phyloP scores from a whole-genome alignment of 35 echinoderm and acorn worm genomes.

The Apostichopus japonicus region DNA sequence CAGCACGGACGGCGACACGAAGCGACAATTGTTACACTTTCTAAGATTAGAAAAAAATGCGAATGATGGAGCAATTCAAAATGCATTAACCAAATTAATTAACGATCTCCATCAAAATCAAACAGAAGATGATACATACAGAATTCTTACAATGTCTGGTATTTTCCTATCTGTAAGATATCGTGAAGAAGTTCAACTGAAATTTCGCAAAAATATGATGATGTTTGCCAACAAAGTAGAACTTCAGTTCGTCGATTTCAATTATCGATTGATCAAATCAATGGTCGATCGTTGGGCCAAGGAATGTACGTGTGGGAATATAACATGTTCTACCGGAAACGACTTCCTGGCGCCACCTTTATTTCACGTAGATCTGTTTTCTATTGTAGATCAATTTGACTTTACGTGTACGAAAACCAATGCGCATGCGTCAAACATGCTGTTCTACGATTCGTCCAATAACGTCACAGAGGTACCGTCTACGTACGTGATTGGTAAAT shows the following conservation, averaged over 20 bases:
- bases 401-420: neutral
- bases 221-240: slow-evolving; percentile 3
- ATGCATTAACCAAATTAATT: neutral
- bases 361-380: slow-evolving; percentile 32
- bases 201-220: neutral
- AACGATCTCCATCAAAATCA: neutral
- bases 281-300: slow-evolving; percentile 19
- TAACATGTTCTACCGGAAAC: neutral
- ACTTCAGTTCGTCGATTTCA: slow-evolving; percentile 32
- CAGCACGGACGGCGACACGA: slow-evolving; percentile 16
- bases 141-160: neutral
- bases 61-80: neutral
- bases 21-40: neutral
- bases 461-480: neutral
- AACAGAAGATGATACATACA: neutral
- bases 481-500: slow-evolving; percentile 15
- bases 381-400: slow-evolving; percentile 40
- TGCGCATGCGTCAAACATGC: neutral
- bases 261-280: neutral
- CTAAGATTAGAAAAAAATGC: neutral
- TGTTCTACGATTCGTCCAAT: slow-evolving; percentile 14
- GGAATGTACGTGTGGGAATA: neutral
- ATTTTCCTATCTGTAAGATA: neutral
- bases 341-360: neutral
- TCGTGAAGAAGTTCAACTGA: neutral